Conservation (phyloP, 2,797 vertebrate genomes). For the Onychomys leucogaster region DNA sequence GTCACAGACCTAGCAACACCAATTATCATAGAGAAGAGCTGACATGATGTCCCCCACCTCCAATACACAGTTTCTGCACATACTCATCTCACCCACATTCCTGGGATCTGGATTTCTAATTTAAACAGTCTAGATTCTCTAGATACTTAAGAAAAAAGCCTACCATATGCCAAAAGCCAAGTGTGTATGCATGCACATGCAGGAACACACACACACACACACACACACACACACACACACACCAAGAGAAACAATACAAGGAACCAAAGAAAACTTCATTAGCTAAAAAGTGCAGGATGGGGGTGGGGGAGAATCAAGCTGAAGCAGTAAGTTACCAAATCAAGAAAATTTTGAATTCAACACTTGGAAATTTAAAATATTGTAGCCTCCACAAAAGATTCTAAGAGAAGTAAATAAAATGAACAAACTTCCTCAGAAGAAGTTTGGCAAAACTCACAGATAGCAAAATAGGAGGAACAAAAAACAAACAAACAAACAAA, state of each 20-base stretch:
- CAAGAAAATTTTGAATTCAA: background rate
- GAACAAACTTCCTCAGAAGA: background rate
- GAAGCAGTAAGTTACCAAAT: background rate
- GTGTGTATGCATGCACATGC: background rate
- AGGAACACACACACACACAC: background rate
- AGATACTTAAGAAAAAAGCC: background rate
- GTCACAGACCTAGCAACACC: background rate
- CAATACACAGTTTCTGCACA: background rate
- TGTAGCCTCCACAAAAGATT: background rate
- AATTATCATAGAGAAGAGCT: background rate
- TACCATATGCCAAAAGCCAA: background rate
- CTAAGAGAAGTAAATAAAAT: constrained; percentile 23
- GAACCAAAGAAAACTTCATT: background rate
- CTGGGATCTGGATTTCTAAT: background rate
- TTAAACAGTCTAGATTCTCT: background rate
- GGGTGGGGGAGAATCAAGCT: background rate
- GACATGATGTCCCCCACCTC: too few relatives aligned
- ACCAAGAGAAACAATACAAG: background rate
- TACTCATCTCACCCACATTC: background rate
- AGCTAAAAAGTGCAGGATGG: background rate
- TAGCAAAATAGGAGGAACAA: background rate
- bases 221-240: background rate
- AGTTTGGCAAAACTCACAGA: background rate
- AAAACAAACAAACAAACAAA: background rate
- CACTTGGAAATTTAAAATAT: constrained; percentile 8